A percentile compares a stretch with the other conserved stretches of the same genome.
phyloP scores from a whole-genome alignment of 2,797 vertebrate genomes.

The Eutrigla gurnardus region DNA sequence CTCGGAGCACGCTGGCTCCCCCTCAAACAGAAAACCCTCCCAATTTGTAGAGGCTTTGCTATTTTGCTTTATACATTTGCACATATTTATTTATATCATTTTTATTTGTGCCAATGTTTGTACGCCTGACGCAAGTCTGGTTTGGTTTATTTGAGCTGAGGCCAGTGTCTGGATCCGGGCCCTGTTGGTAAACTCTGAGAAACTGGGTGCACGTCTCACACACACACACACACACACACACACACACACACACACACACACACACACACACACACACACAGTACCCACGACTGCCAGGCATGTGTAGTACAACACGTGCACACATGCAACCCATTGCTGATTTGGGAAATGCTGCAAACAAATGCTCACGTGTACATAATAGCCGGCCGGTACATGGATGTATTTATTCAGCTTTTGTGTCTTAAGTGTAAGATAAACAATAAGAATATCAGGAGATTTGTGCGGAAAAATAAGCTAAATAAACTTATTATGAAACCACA shows the following conservation, averaged over 20 bases:
- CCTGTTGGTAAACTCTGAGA: slow-evolving; percentile 52
- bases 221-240: no score
- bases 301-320: background rate
- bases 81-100: slow-evolving; percentile 69
- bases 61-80: slow-evolving; percentile 53
- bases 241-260: slow-evolving; percentile 7
- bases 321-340: background rate
- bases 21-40: slow-evolving; percentile 18
- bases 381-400: background rate
- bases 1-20: slow-evolving; percentile 13
- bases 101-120: slow-evolving; percentile 64
- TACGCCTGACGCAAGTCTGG: slow-evolving; percentile 38
- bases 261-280: slow-evolving; percentile 20
- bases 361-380: background rate
- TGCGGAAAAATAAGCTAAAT: background rate
- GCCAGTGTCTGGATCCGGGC: slow-evolving; percentile 58
- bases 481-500: background rate
- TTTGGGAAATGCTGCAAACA: slow-evolving; percentile 9
- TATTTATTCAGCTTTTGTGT: background rate
- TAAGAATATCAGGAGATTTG: background rate
- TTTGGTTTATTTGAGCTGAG: slow-evolving; percentile 67
- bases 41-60: slow-evolving; percentile 46
- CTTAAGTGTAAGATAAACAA: background rate
- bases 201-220: background rate
- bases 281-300: slow-evolving; percentile 1